Conservation (phyloP, 2,888 invertebrate genomes). For the Meloe dianella region DNA sequence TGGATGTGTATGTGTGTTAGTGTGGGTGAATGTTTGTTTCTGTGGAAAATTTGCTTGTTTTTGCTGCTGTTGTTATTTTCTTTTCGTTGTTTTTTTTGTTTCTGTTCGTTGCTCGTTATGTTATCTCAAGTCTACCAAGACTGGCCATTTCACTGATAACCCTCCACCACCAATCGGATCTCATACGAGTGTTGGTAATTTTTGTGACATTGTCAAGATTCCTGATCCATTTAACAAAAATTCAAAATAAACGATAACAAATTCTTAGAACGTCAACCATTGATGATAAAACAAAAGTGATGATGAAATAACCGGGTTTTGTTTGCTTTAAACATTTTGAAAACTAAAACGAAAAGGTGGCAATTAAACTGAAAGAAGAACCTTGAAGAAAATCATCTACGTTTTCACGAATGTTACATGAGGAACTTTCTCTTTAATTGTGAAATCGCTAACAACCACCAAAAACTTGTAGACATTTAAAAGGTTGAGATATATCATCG, state of each 20-base stretch:
- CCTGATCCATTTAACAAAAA: not conserved
- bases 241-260: not conserved
- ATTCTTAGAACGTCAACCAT: not conserved
- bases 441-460: slow-evolving; percentile 30
- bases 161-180: slow-evolving; percentile 36
- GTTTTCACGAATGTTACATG: slow-evolving; percentile 2
- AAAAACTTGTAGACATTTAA: slow-evolving; percentile 17
- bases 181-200: slow-evolving; percentile 21
- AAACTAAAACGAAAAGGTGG: not conserved
- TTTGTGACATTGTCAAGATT: slow-evolving; percentile 21
- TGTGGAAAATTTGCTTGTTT: slow-evolving; percentile 16
- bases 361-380: not conserved
- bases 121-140: slow-evolving; percentile 18
- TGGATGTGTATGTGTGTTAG: slow-evolving; percentile 12
- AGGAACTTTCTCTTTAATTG: slow-evolving; percentile 27
- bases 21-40: not conserved
- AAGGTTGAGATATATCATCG: not conserved
- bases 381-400: slow-evolving; percentile 1
- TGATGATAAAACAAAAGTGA: not conserved
- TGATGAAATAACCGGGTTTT: not conserved
- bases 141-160: slow-evolving; percentile 39
- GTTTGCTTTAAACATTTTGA: not conserved
- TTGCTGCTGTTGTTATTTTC: slow-evolving; percentile 14
- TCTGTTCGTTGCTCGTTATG: slow-evolving; percentile 13
- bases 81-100: slow-evolving; percentile 29